Evolutionary conservation across 2,888 invertebrate genomes (phyloP), one percentile per base, ranked within the genome.

Genomic region (Polietes domitor): DNA sequence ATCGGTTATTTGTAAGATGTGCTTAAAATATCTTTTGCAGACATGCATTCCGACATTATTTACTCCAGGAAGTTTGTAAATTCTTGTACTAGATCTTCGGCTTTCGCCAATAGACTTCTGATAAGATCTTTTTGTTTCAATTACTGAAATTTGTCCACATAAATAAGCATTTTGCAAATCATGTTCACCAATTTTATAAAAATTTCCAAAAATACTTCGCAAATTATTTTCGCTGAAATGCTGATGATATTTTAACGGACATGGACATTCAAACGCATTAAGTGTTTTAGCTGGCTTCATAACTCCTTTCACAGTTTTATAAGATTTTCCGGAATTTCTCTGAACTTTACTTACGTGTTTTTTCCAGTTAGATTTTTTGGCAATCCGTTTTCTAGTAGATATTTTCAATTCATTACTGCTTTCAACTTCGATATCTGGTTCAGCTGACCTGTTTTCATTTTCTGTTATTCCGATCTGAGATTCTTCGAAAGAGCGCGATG

Each of bases 31-130:
- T 50, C 19, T 32, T 75, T 80, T 55, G 72, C 53, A 72, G 37
- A 50, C 70, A 28, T 24, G 70, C 28, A 41, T 76, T 70, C 50
- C 63, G 63, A 77, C 26, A 77, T 72, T 77, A 9, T 73, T 75
- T 70, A 58, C 55, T 71, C 78, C 58, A 68, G 79, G 65, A 77
- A 85, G 58, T 76, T 78, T 85, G 81, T 81, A 81, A 70, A 79
- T 58, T 81, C 81, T 72, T 65, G 78, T 72, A 73, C 71, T 76
- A 47, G 75, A 63, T 78, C 72, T 71, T 41, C 78, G 63, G 68
- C 80, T 80, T 21, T 80, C 75, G 24, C 65, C 80, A 74, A 75
- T 43, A 72, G 37, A 72, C 70, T 76, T 77, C 43, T 32, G 3
- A 32, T 32, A 32, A 32, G 32, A 32, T 32, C 32, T 32, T 32